Evolutionary conservation across 2,113 vertebrate genomes (phyloP).

Genomic region (Microtus montanus): DNA sequence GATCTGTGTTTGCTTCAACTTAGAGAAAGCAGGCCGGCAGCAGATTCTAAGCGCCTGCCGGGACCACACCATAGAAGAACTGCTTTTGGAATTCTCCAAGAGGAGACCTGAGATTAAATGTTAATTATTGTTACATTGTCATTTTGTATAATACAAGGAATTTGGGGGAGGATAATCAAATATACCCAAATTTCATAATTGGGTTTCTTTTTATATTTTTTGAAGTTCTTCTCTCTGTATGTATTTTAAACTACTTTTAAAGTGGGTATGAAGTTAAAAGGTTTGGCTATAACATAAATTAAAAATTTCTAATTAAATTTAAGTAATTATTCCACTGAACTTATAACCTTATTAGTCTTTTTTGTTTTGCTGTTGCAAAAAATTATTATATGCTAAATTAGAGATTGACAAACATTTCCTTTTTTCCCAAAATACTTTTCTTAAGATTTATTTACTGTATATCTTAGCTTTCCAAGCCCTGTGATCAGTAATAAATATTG

Average conservation of each 20-base stretch:
- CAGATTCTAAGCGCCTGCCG: background rate
- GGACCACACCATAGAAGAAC: background rate
- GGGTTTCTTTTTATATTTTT: conserved; percentile 39
- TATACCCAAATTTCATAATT: background rate
- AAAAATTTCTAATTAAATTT: background rate
- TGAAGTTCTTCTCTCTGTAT: background rate
- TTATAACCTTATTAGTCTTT: background rate
- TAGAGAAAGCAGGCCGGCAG: background rate
- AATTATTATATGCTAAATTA: conserved; percentile 9
- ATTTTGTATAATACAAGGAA: background rate
- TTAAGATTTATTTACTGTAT: conserved; percentile 19
- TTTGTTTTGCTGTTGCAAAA: conserved; percentile 31
- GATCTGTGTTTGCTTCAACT: background rate
- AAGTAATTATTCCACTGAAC: conserved; percentile 25
- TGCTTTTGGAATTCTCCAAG: background rate
- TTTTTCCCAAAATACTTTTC: background rate
- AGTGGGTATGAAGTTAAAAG: background rate
- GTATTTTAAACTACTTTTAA: background rate
- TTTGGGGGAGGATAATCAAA: background rate
- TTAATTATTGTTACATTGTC: background rate
- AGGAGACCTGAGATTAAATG: background rate
- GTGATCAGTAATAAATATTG: background rate
- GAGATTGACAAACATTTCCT: background rate
- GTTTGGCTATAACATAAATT: conserved; percentile 21
- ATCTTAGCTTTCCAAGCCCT: background rate